phyloP scores from a whole-genome alignment of 2,113 vertebrate genomes.

The Abramis brama region DNA sequence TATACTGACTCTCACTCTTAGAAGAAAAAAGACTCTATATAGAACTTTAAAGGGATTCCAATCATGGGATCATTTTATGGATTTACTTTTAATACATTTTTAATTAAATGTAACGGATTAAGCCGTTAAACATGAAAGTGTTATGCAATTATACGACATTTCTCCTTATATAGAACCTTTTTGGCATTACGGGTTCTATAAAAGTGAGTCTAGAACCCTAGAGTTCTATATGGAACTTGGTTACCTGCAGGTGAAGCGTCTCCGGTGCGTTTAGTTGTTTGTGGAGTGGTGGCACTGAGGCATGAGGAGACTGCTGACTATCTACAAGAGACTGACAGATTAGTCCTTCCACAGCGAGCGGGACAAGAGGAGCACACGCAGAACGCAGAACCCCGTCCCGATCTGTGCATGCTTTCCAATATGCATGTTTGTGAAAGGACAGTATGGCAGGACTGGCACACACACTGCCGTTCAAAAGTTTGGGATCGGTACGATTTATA shows the following conservation, averaged over 20 bases:
- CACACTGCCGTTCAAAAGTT: neutral
- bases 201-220: too few relatives aligned
- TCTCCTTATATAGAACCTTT: too few relatives aligned
- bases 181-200: too few relatives aligned
- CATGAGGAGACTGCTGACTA: conserved; percentile 94
- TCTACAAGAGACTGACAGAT: conserved; percentile 94
- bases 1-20: neutral
- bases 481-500: neutral
- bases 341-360: conserved; percentile 69
- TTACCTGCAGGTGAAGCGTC: conserved; percentile 54
- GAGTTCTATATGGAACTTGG: too few relatives aligned
- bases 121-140: too few relatives aligned
- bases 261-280: conserved; percentile 78
- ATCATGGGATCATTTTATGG: too few relatives aligned
- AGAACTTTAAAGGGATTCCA: too few relatives aligned
- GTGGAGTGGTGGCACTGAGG: conserved; percentile 86
- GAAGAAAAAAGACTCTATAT: too few relatives aligned
- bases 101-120: too few relatives aligned
- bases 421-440: neutral
- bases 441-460: neutral
- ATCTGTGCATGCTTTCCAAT: neutral
- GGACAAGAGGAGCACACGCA: conserved; percentile 27
- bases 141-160: too few relatives aligned
- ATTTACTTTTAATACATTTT: too few relatives aligned
- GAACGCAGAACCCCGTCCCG: neutral